Percentiles rank a stretch among this genome's conserved stretches.
Conservation (phyloP, 2,113 vertebrate genomes). For the Pica pica region DNA sequence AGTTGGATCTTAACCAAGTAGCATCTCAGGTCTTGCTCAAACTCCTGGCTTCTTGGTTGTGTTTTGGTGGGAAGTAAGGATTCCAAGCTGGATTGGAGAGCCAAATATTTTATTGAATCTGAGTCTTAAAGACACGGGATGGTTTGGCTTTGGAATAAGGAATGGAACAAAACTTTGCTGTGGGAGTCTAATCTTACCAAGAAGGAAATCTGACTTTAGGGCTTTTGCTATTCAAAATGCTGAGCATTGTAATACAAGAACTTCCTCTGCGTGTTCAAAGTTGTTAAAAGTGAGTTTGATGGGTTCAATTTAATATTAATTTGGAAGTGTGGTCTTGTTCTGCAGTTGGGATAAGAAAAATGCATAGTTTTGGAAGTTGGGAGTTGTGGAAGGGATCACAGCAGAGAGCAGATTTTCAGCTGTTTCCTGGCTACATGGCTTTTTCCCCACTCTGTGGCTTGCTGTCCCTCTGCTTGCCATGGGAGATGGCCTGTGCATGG, state of each 20-base stretch:
- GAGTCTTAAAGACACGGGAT: background rate
- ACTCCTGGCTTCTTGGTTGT: background rate
- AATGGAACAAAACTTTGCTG: background rate
- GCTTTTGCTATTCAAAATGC: background rate
- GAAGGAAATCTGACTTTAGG: constrained; percentile 3
- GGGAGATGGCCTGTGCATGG: background rate
- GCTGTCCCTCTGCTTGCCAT: background rate
- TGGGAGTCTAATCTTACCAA: background rate
- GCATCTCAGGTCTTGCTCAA: background rate
- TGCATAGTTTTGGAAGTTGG: too few relatives aligned
- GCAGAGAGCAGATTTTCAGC: background rate
- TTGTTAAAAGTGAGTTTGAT: background rate
- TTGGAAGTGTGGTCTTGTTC: background rate
- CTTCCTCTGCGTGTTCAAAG: background rate
- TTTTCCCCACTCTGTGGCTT: background rate
- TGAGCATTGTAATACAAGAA: background rate
- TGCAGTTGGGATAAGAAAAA: background rate
- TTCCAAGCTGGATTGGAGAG: background rate
- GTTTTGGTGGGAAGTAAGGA: background rate
- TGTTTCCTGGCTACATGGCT: background rate
- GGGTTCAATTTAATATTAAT: background rate
- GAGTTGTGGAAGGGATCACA: background rate
- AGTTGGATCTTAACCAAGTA: background rate
- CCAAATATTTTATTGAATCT: background rate
- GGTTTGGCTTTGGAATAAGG: background rate